Conservation (phyloP, 1,140 invertebrate species). For the Aphaenogaster ashmeadi region DNA sequence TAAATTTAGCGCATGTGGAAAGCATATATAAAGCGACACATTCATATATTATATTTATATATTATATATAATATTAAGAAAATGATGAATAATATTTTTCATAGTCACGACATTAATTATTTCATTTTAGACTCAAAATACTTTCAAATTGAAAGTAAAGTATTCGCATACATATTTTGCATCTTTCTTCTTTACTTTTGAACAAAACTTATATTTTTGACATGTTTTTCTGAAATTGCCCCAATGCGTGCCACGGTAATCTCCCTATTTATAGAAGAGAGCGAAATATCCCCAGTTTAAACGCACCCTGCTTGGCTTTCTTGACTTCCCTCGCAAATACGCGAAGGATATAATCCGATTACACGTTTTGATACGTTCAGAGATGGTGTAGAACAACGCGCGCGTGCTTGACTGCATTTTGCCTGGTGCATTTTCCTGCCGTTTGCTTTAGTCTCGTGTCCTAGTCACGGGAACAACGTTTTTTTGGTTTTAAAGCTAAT, state of each 20-base stretch:
- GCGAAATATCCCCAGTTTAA: slow-evolving; percentile 57
- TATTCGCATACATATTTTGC: not conserved
- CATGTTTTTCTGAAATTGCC: slow-evolving; percentile 10
- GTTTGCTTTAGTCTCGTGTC: slow-evolving; percentile 14
- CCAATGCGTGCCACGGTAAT: slow-evolving; percentile 37
- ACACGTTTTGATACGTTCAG: slow-evolving; percentile 58
- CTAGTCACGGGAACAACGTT: not conserved
- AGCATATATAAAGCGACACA: not conserved
- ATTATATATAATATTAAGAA: not conserved
- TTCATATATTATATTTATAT: not conserved
- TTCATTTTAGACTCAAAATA: not conserved
- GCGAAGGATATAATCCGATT: slow-evolving; percentile 57
- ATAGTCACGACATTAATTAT: not conserved
- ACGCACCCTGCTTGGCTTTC: slow-evolving; percentile 37
- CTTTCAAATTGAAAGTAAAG: not conserved
- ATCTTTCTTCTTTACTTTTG: not conserved
- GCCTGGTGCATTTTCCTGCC: slow-evolving; percentile 40
- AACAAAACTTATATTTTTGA: not conserved
- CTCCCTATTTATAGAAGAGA: slow-evolving; percentile 63
- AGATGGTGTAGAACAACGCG: slow-evolving; percentile 47
- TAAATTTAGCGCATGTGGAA: not conserved
- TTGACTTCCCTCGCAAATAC: slow-evolving; percentile 56
- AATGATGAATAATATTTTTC: not conserved
- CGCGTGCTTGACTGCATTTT: slow-evolving; percentile 41
- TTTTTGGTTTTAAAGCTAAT: not conserved